Percentiles rank a stretch among this genome's conserved stretches.
Conservation (phyloP, 2,797 vertebrate genomes). For the Gymnoscopelus braueri region DNA sequence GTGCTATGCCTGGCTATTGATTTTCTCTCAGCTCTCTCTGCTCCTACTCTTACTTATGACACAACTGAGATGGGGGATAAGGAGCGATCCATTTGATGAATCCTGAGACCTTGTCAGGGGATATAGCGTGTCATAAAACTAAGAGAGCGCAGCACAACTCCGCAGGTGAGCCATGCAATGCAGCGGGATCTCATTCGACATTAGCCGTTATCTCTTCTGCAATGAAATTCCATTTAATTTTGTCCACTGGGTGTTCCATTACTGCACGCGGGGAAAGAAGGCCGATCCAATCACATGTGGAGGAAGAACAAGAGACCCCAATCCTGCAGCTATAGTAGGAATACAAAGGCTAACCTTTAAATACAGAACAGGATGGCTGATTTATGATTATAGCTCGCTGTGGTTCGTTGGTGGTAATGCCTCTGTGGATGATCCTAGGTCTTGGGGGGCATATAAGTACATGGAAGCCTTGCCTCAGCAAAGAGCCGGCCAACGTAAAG, state of each 20-base stretch:
- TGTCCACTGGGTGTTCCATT: conserved; percentile 44
- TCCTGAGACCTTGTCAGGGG: conserved; percentile 74
- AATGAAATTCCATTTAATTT: conserved; percentile 47
- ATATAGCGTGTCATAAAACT: conserved; percentile 69
- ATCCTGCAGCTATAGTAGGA: conserved; percentile 52
- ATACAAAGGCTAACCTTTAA: conserved; percentile 64
- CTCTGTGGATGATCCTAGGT: conserved; percentile 38
- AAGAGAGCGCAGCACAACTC: conserved; percentile 54
- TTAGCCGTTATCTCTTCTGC: conserved; percentile 49
- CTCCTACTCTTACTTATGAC: conserved; percentile 76
- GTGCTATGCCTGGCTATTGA: conserved; percentile 75
- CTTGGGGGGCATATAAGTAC: conserved; percentile 36
- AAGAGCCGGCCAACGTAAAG: conserved; percentile 36
- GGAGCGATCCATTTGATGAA: conserved; percentile 72
- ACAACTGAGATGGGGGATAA: conserved; percentile 71
- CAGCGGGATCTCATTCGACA: conserved; percentile 32
- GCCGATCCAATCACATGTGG: conserved; percentile 51
- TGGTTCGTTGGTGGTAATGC: conserved; percentile 52
- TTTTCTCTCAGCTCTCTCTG: conserved; percentile 72
- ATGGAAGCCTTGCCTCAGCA: conserved; percentile 56
- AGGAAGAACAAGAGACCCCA: conserved; percentile 43
- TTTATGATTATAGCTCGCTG: conserved; percentile 60
- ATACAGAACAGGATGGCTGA: conserved; percentile 51
- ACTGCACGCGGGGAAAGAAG: conserved; percentile 43
- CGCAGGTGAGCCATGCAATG: conserved; percentile 35